Conservation (phyloP, 2,113 vertebrate species). For the Amazona guildingii region DNA sequence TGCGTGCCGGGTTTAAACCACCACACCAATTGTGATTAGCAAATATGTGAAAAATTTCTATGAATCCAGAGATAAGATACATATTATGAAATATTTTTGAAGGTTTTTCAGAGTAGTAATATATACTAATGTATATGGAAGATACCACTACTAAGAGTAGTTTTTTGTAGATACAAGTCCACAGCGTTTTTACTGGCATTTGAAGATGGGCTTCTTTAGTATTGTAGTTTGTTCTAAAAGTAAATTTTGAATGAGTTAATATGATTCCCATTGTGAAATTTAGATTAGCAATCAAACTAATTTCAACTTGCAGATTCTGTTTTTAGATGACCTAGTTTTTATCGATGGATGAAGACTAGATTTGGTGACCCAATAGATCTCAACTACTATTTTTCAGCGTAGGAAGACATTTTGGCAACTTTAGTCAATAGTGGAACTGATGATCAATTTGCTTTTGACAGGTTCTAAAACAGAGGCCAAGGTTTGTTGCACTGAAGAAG, state of each 20-base stretch:
- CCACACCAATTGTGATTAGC: neutral
- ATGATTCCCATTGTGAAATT: neutral
- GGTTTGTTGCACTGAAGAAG: constrained; percentile 94
- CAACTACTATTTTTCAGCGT: neutral
- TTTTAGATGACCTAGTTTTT: neutral
- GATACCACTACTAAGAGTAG: neutral
- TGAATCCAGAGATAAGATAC: neutral
- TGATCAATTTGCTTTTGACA: constrained; percentile 48
- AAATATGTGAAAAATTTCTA: neutral
- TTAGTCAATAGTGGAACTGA: neutral
- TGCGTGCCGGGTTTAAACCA: neutral
- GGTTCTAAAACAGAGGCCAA: constrained; percentile 94
- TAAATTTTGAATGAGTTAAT: neutral
- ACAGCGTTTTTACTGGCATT: neutral
- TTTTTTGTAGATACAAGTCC: neutral
- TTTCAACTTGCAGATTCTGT: neutral
- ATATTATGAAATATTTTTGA: neutral
- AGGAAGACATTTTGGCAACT: neutral
- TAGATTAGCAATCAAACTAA: neutral
- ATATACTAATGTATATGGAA: neutral
- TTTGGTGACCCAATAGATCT: neutral
- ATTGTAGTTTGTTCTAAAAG: neutral
- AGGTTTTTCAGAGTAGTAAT: neutral
- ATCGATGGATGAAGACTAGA: neutral
- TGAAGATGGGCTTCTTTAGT: neutral